Evolutionary conservation across 2,888 invertebrate species (phyloP), one percentile per base, ranked within the genome.

Genomic region (Thumatha senex): DNA sequence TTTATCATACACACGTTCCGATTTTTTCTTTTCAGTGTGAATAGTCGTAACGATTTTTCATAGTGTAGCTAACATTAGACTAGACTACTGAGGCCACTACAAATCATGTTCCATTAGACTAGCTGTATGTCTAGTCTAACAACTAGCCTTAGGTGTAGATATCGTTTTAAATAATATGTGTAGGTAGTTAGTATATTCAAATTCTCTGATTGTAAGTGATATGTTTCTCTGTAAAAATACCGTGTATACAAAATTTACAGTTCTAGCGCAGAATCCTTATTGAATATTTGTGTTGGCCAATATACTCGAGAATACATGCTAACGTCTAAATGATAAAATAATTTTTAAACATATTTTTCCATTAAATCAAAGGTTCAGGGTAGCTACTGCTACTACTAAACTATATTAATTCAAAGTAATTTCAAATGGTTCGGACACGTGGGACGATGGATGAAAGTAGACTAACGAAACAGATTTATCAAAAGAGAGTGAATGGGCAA

Each of bases 181-280:
- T 89, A 89, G 89, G 74, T 89, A 89, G 88, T 74, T 89, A 89
- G 88, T 74, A 80, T 88, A 86, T 85, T 88, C 81, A 86, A 89
- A 88, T 89, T 84, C 70, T 81, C 74, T 79, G 60, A 57, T 60
- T 60, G 72, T 70, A 75, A 78, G 78, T 70, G 68, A 79, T 74
- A 66, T 61, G 66, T 76, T 73, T 76, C 73, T 82, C 72, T 81
- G 78, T 79, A 80, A 79, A 68, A 69, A 61, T 63, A 76, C 70
- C 74, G 74, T 79, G 78, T 86, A 83, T 78, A 77, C 78, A 82
- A 84, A 82, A 80, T 81, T 47, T 18, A 35, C 2, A 29, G 43
- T 35, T 34, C 9, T 24, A 14, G 12, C 34, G 34, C 8, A 9
- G 34, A 7, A 35, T 35, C 12, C 8, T 1, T 7, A 7, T 8